Evolutionary conservation across 2,888 invertebrate genomes (phyloP).

Genomic region (Drosophila emarginata): DNA sequence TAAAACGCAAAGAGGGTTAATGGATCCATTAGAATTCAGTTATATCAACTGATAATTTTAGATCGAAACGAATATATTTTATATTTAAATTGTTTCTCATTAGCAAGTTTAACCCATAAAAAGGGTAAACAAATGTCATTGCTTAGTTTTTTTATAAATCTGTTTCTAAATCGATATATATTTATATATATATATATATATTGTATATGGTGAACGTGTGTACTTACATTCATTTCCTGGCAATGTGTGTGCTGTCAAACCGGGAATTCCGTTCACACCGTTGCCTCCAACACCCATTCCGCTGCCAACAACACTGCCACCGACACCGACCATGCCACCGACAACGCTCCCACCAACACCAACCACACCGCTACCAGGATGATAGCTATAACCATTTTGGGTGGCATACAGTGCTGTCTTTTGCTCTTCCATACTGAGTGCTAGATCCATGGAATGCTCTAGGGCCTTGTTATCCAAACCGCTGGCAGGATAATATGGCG

Average conservation of each 20-base stretch:
- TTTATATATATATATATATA: slow-evolving; percentile 4
- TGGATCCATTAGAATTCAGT: too few species aligned
- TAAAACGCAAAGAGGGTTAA: too few species aligned
- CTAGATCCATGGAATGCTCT: slow-evolving; percentile 94
- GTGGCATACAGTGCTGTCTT: slow-evolving; percentile 92
- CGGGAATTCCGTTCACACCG: slow-evolving; percentile 81
- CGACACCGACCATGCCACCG: slow-evolving; percentile 77
- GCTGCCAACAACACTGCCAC: slow-evolving; percentile 75
- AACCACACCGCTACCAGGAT: slow-evolving; percentile 86
- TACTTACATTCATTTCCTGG: slow-evolving; percentile 91
- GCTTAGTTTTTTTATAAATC: not conserved
- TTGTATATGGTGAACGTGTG: slow-evolving; percentile 9
- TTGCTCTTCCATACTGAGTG: slow-evolving; percentile 91
- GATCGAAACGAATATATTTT: too few species aligned
- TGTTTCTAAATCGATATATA: not conserved
- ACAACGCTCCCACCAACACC: slow-evolving; percentile 57
- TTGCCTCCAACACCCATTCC: slow-evolving; percentile 84
- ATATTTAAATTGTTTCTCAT: too few species aligned
- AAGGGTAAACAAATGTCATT: not conserved
- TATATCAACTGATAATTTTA: too few species aligned
- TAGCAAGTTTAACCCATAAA: not conserved
- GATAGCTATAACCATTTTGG: slow-evolving; percentile 93
- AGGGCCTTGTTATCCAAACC: slow-evolving; percentile 96
- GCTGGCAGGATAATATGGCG: slow-evolving; percentile 93
- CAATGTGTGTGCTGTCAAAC: slow-evolving; percentile 86